Percentiles rank a stretch among this genome's conserved stretches.
Evolutionary conservation across 2,888 invertebrate genomes (phyloP).

Genomic region (Cosmorhoe ocellata): DNA sequence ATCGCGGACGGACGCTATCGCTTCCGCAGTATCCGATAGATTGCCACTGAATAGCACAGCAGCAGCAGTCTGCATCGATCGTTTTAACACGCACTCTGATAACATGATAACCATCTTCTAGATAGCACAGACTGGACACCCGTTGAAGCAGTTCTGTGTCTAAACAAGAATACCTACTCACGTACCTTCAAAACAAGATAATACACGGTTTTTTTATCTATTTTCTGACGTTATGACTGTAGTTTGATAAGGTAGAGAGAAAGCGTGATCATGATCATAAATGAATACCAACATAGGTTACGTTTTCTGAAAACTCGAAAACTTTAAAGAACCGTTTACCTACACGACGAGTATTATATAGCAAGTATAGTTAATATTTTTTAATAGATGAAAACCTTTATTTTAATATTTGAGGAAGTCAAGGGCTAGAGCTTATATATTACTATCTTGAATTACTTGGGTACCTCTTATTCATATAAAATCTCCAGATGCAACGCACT

Average conservation of each 20-base stretch:
- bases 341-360: no score
- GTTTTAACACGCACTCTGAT: slow-evolving; percentile 63
- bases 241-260: slow-evolving; percentile 31
- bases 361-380: no score
- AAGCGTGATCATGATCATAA: slow-evolving; percentile 38
- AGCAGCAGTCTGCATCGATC: slow-evolving; percentile 41
- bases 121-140: slow-evolving; percentile 56
- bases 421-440: no score
- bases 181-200: slow-evolving; percentile 54
- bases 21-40: slow-evolving; percentile 47
- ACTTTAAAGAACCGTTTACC: no score
- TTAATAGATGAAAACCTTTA: no score
- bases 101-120: slow-evolving; percentile 62
- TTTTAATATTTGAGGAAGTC: no score
- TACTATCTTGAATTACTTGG: no score
- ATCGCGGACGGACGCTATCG: slow-evolving; percentile 46
- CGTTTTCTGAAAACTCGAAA: no score
- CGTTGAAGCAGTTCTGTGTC: slow-evolving; percentile 45
- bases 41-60: slow-evolving; percentile 17
- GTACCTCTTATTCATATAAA: no score
- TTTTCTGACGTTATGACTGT: slow-evolving; percentile 36
- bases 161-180: slow-evolving; percentile 39
- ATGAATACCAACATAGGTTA: no score
- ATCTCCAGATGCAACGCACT: no score
- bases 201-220: slow-evolving; percentile 57